phyloP scores from a whole-genome alignment of 2,113 vertebrate species.

The Panurus biarmicus region DNA sequence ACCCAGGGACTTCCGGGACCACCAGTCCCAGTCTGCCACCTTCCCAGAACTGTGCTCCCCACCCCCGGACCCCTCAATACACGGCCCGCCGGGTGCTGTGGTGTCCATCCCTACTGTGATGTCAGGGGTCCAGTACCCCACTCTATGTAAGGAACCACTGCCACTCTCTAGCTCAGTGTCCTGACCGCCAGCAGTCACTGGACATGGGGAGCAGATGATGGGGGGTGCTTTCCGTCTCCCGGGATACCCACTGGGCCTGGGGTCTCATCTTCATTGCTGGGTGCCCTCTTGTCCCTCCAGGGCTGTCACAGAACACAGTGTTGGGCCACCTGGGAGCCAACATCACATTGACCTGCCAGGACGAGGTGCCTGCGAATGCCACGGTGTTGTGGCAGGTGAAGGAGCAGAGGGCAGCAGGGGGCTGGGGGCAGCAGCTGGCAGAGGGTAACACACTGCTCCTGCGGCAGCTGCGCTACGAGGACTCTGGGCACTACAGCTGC shows the following conservation, averaged over 20 bases:
- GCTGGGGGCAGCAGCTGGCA: accelerated
- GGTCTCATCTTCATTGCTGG: accelerated
- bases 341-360: slow-evolving; percentile 37
- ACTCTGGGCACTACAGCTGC: slow-evolving; percentile 62
- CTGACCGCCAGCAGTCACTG: not conserved
- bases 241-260: accelerated
- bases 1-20: too few species aligned
- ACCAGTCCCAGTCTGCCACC: not conserved
- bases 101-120: not conserved
- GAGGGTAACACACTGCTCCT: not conserved
- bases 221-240: too few species aligned
- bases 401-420: not conserved
- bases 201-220: not conserved
- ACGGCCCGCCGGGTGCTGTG: not conserved
- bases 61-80: not conserved
- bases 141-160: not conserved
- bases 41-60: not conserved
- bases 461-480: not conserved
- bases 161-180: not conserved
- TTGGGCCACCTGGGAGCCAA: slow-evolving; percentile 6
- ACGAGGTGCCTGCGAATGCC: not conserved
- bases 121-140: not conserved
- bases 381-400: slow-evolving; percentile 16
- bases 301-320: accelerated
- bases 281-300: not conserved